These are phyloP conservation scores for Amphilophus citrinellus DNA, from an alignment of 2,113 vertebrate species.

Conservation along the genomic window DNA sequence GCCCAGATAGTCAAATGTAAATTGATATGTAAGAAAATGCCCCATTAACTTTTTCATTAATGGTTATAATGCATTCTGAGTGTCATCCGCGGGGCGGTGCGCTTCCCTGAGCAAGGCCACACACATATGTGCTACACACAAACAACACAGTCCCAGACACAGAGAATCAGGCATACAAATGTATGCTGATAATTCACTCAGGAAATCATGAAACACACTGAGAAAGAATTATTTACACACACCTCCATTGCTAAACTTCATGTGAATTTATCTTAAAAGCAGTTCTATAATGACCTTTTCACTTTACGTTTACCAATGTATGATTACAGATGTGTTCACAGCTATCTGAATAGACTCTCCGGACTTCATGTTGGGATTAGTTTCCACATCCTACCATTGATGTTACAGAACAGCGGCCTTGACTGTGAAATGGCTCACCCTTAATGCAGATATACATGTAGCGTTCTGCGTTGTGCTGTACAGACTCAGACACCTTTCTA, in stretches of 20 bases:
- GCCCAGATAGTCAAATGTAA: constrained; percentile 98
- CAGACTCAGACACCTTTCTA: neutral
- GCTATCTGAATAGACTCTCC: constrained; percentile 10
- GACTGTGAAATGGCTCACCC: neutral
- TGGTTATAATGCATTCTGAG: constrained; percentile 97
- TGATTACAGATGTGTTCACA: constrained; percentile 24
- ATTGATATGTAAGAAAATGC: constrained; percentile 99
- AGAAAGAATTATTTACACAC: neutral
- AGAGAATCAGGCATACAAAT: neutral
- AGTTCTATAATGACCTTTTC: neutral
- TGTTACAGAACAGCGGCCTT: neutral
- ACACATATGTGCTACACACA: constrained; percentile 33
- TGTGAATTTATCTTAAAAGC: neutral
- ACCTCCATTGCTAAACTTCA: neutral
- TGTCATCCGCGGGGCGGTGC: constrained; percentile 86
- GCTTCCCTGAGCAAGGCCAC: constrained; percentile 56
- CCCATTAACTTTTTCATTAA: constrained; percentile 99
- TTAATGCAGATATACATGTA: neutral
- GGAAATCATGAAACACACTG: neutral
- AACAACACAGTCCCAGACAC: constrained; percentile 11
- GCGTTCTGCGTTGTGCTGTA: neutral
- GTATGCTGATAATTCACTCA: neutral
- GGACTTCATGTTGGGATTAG: neutral
- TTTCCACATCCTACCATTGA: neutral
- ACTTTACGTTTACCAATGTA: constrained; percentile 14